Evolutionary conservation across 2,888 invertebrate genomes (phyloP).

Genomic region (Ormyrus thymus): DNA sequence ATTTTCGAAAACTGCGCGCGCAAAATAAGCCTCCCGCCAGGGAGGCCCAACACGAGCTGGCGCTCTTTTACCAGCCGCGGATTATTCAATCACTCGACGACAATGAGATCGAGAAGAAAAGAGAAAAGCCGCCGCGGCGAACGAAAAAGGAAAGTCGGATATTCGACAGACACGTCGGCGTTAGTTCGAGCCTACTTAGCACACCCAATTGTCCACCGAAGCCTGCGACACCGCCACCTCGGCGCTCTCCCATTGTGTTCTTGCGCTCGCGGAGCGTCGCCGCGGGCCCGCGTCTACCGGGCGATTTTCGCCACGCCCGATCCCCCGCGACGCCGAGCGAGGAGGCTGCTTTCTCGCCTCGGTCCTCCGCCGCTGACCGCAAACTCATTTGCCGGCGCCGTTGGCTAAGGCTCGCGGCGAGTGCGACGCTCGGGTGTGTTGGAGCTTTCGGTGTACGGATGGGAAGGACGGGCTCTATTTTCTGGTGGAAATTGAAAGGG

Average conservation of each 20-base stretch:
- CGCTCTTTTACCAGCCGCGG: too few species aligned
- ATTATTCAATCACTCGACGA: too few species aligned
- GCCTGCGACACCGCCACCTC: conserved; percentile 19
- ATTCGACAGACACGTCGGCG: not conserved
- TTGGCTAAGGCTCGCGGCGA: conserved; percentile 16
- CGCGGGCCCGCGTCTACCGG: not conserved
- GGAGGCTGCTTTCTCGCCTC: conserved; percentile 61
- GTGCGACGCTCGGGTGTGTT: too few species aligned
- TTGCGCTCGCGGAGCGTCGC: too few species aligned
- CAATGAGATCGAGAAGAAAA: too few species aligned
- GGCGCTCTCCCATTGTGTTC: conserved; percentile 1
- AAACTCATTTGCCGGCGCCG: conserved; percentile 62
- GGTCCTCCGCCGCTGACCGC: conserved; percentile 57
- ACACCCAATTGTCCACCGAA: conserved; percentile 52
- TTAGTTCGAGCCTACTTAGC: conserved; percentile 51
- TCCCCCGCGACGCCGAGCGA: too few species aligned
- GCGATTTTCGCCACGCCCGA: not conserved
- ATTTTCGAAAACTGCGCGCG: conserved; percentile 1
- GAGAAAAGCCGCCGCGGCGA: too few species aligned
- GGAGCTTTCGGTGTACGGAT: too few species aligned
- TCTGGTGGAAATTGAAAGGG: too few species aligned
- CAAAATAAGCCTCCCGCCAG: too few species aligned
- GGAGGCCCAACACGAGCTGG: too few species aligned
- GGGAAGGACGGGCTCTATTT: too few species aligned
- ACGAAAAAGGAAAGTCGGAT: conserved; percentile 7